These are phyloP conservation scores for Pyralis farinalis DNA, from an alignment of 2,888 invertebrate genomes.

Conservation along the genomic window DNA sequence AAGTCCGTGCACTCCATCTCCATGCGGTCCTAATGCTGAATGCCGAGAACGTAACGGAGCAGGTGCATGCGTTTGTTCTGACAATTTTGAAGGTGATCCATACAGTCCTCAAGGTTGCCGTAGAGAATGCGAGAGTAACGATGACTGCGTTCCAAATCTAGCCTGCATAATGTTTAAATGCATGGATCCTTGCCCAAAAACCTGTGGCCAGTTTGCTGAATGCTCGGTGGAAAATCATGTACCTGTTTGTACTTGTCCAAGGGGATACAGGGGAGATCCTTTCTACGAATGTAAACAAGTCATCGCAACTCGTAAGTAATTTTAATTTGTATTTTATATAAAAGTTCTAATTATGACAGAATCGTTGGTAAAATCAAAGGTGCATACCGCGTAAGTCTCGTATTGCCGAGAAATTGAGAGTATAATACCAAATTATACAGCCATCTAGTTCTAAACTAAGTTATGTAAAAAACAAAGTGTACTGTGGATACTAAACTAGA, in stretches of 20 bases:
- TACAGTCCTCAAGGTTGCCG: slow-evolving; percentile 87
- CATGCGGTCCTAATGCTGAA: slow-evolving; percentile 92
- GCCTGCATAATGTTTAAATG: slow-evolving; percentile 92
- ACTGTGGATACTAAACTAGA: too few species aligned
- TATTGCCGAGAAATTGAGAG: too few species aligned
- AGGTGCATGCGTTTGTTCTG: slow-evolving; percentile 91
- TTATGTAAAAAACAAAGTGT: too few species aligned
- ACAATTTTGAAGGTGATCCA: slow-evolving; percentile 91
- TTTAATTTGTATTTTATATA: neutral
- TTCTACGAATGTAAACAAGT: slow-evolving; percentile 87
- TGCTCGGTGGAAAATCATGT: slow-evolving; percentile 90
- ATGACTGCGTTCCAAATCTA: slow-evolving; percentile 86
- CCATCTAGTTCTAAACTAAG: too few species aligned
- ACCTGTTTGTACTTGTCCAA: slow-evolving; percentile 88
- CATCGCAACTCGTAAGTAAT: slow-evolving; percentile 52
- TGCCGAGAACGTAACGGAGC: slow-evolving; percentile 91
- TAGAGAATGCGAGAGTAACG: slow-evolving; percentile 89
- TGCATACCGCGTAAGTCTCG: too few species aligned
- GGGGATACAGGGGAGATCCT: slow-evolving; percentile 90
- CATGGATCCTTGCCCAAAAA: slow-evolving; percentile 91
- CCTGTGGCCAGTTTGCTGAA: slow-evolving; percentile 90
- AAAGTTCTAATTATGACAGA: too few species aligned
- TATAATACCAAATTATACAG: too few species aligned
- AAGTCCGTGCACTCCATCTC: slow-evolving; percentile 91
- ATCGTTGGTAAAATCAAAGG: too few species aligned